Evolutionary conservation across 2,113 vertebrate species (phyloP).

Genomic region (Phylloscopus trochiloides): DNA sequence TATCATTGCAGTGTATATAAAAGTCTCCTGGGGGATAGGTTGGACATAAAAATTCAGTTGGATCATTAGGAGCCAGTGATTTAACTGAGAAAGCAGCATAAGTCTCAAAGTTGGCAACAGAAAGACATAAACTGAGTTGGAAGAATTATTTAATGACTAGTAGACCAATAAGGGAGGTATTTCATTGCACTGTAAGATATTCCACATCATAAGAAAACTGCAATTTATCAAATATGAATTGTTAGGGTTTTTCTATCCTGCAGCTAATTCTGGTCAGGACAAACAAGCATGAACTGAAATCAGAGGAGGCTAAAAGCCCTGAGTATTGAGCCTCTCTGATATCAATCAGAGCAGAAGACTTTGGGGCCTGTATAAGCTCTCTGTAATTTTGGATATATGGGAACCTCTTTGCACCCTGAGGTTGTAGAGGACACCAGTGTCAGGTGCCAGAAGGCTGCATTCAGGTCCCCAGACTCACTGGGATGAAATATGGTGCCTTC

Average conservation of each 20-base stretch:
- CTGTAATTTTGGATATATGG: background rate
- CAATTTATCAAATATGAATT: background rate
- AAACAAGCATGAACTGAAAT: background rate
- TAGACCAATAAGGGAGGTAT: constrained; percentile 32
- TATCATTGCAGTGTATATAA: constrained; percentile 31
- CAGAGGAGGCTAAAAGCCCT: background rate
- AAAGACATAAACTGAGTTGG: constrained; percentile 48
- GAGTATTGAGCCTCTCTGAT: background rate
- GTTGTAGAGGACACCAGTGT: background rate
- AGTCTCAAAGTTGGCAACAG: constrained; percentile 43
- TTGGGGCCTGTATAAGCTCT: accelerated
- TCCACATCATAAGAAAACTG: background rate
- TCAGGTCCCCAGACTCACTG: background rate
- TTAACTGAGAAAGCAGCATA: constrained; percentile 50
- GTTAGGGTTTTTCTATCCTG: background rate
- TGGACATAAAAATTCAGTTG: constrained; percentile 59
- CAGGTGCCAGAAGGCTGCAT: background rate
- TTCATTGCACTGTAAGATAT: background rate
- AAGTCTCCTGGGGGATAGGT: constrained; percentile 27
- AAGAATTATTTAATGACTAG: constrained; percentile 55
- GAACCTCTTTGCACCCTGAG: background rate
- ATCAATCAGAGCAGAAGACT: background rate
- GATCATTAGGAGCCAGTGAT: constrained; percentile 58
- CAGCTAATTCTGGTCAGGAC: background rate
- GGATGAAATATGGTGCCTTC: background rate